These are phyloP conservation scores for Typhlichthys subterraneus DNA, from an alignment of 2,797 vertebrate genomes.

Conservation along the genomic window DNA sequence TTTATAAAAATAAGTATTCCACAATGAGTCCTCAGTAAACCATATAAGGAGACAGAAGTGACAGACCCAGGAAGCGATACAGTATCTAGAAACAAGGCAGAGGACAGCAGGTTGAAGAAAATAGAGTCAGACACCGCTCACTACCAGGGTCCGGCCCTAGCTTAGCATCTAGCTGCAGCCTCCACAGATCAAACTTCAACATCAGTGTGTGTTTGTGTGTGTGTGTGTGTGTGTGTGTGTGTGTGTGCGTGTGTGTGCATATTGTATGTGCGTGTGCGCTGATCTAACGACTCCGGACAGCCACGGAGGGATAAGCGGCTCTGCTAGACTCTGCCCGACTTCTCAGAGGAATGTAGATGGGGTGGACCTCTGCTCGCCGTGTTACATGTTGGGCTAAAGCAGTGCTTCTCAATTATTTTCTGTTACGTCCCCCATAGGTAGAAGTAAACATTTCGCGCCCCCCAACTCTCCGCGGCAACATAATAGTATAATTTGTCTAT, in stretches of 20 bases:
- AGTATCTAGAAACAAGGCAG: constrained; percentile 40
- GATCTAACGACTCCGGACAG: constrained; percentile 77
- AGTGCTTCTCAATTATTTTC: too few relatives aligned
- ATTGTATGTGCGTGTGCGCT: constrained; percentile 44
- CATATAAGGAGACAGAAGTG: constrained; percentile 1
- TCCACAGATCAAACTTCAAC: constrained; percentile 62
- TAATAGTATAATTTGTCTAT: too few relatives aligned
- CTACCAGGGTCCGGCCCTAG: constrained; percentile 70
- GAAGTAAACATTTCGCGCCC: too few relatives aligned
- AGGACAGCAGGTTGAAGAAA: constrained; percentile 61
- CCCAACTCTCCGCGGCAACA: too few relatives aligned
- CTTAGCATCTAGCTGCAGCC: constrained; percentile 75
- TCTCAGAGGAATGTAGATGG: constrained; percentile 71
- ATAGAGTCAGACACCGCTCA: constrained; percentile 75
- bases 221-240: constrained; percentile 21
- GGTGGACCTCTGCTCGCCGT: constrained; percentile 72
- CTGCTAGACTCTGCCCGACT: constrained; percentile 52
- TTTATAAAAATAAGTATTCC: too few relatives aligned
- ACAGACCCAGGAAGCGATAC: constrained; percentile 3
- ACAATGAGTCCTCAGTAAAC: background rate
- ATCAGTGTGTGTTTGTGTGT: constrained; percentile 18
- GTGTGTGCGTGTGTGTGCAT: constrained; percentile 21
- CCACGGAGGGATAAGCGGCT: constrained; percentile 69
- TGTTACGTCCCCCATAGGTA: too few relatives aligned
- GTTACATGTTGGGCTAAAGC: constrained; percentile 63